Evolutionary conservation across 37 sponge, comb jelly and placozoan species (phyloP).

Genomic region (Oopsacas minuta): DNA sequence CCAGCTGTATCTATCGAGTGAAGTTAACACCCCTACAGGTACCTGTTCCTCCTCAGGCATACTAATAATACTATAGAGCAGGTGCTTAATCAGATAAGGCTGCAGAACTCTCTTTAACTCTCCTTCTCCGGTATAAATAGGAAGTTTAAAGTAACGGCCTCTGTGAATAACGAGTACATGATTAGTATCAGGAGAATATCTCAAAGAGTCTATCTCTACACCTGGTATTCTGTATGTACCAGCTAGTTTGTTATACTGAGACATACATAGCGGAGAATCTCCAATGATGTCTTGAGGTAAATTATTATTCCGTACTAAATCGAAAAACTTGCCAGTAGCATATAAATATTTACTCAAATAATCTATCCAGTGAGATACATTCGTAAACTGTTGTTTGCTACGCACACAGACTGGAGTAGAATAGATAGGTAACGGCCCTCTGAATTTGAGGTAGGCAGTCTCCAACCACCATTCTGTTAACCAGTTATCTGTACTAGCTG

Average conservation of each 20-base stretch:
- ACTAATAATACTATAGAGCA: neutral
- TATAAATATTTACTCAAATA: neutral
- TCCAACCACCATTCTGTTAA: slow-evolving; percentile 80
- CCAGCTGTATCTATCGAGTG: slow-evolving; percentile 70
- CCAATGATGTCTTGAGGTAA: slow-evolving; percentile 42
- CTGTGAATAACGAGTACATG: slow-evolving; percentile 49
- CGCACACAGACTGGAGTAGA: slow-evolving; percentile 32
- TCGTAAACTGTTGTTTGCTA: neutral
- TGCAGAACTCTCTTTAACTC: neutral
- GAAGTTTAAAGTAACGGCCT: slow-evolving; percentile 23
- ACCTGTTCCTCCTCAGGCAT: neutral
- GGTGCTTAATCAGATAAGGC: neutral
- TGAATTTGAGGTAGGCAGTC: slow-evolving; percentile 58
- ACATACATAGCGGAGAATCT: slow-evolving; percentile 48
- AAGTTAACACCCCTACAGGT: slow-evolving; percentile 61
- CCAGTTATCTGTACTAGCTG: neutral
- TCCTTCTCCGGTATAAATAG: neutral
- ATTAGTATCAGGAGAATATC: slow-evolving; percentile 29
- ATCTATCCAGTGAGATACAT: neutral
- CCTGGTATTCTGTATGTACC: slow-evolving; percentile 44
- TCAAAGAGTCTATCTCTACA: slow-evolving; percentile 23
- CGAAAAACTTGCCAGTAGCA: neutral
- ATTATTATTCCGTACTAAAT: slow-evolving; percentile 21
- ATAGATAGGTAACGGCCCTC: slow-evolving; percentile 43
- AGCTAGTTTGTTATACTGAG: slow-evolving; percentile 35